phyloP scores from a whole-genome alignment of 2,113 vertebrate species.

The Zeus faber region DNA sequence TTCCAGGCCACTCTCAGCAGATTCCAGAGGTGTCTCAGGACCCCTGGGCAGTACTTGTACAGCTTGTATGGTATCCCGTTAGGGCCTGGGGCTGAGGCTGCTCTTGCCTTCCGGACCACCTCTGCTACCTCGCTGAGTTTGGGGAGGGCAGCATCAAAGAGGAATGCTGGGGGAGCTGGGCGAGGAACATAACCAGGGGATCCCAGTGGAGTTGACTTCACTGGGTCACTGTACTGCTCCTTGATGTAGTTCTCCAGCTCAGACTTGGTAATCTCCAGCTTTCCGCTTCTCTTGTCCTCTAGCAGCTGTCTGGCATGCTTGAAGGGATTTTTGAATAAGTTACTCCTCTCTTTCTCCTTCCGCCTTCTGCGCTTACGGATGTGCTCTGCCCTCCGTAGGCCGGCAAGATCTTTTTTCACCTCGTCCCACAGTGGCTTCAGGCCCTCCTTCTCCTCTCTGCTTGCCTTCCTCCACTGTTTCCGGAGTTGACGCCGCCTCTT shows the following conservation, averaged over 20 bases:
- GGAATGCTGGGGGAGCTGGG: too few species aligned
- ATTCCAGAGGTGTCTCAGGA: constrained; percentile 3
- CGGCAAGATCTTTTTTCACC: too few species aligned
- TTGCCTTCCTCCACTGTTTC: too few species aligned
- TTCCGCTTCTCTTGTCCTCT: constrained; percentile 12
- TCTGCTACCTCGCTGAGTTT: constrained; percentile 9
- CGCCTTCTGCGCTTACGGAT: too few species aligned
- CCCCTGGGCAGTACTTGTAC: constrained; percentile 15
- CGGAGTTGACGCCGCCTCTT: too few species aligned
- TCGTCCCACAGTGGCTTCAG: too few species aligned
- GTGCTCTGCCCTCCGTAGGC: too few species aligned
- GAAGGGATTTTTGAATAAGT: too few species aligned
- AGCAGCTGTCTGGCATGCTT: constrained; percentile 20
- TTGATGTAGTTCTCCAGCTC: constrained; percentile 1
- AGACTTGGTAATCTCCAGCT: neutral
- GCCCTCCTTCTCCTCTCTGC: too few species aligned
- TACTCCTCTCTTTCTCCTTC: too few species aligned
- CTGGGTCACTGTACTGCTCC: neutral
- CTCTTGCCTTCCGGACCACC: constrained; percentile 4
- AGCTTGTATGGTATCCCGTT: constrained; percentile 20
- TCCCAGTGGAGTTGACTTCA: too few species aligned
- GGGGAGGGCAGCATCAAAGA: neutral
- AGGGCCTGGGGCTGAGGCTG: constrained; percentile 14
- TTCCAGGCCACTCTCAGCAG: constrained; percentile 20
- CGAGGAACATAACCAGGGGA: too few species aligned